These are phyloP conservation scores for Operophtera brumata DNA, from an alignment of 2,888 invertebrate species.

Conservation along the genomic window DNA sequence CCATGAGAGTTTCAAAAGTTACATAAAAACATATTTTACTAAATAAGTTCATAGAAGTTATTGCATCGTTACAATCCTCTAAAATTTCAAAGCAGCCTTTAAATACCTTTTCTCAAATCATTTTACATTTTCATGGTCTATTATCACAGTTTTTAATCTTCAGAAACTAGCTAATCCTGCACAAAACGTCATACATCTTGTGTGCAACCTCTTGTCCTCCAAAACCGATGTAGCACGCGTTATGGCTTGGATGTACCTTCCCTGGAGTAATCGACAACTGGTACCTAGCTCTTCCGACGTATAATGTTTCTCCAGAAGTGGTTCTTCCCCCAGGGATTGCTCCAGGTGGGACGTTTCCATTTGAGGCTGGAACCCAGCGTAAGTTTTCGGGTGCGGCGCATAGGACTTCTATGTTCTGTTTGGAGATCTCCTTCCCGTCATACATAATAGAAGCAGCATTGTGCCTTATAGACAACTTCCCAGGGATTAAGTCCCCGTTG, in stretches of 20 bases:
- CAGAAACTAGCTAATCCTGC: constrained; percentile 54
- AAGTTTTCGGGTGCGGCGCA: constrained; percentile 61
- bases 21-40: too few species aligned
- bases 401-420: constrained; percentile 72
- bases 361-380: constrained; percentile 77
- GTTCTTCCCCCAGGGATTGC: constrained; percentile 80
- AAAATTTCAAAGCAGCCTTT: not conserved
- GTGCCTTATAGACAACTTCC: constrained; percentile 70
- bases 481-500: constrained; percentile 71
- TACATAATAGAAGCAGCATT: constrained; percentile 64
- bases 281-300: constrained; percentile 79
- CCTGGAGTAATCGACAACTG: constrained; percentile 81
- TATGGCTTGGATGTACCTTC: constrained; percentile 74
- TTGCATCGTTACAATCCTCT: not conserved
- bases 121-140: not conserved
- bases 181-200: constrained; percentile 70
- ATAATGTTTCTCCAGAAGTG: constrained; percentile 70
- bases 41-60: too few species aligned
- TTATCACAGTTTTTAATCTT: not conserved
- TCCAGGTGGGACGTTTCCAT: constrained; percentile 76
- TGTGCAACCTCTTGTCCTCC: constrained; percentile 66
- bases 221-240: constrained; percentile 67
- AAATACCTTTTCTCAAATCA: not conserved
- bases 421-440: constrained; percentile 65
- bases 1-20: too few species aligned